Evolutionary conservation across 1,140 invertebrate genomes (phyloP).

Genomic region (Chrysoperla carnea): DNA sequence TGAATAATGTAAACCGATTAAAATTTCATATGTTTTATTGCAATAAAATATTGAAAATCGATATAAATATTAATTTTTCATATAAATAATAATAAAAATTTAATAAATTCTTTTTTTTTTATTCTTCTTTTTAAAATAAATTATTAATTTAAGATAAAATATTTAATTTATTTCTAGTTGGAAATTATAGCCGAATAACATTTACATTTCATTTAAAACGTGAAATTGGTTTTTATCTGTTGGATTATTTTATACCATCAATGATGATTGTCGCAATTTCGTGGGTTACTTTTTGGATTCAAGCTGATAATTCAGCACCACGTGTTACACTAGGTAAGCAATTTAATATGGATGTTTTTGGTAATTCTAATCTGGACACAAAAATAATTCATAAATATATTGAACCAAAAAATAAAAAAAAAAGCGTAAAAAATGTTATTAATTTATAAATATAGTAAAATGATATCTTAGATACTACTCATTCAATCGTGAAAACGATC

Average conservation of each 20-base stretch:
- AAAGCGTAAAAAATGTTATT: too few relatives aligned
- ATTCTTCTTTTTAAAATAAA: not conserved
- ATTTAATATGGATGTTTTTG: not conserved
- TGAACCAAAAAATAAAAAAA: too few relatives aligned
- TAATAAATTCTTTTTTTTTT: not conserved
- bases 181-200: constrained; percentile 62
- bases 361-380: too few relatives aligned
- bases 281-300: constrained; percentile 83
- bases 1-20: too few relatives aligned
- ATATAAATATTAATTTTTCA: too few relatives aligned
- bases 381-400: too few relatives aligned
- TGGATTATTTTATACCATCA: constrained; percentile 80
- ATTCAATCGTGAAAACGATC: too few relatives aligned
- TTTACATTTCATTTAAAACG: constrained; percentile 60
- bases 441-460: too few relatives aligned
- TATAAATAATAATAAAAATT: not conserved
- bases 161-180: constrained; percentile 35
- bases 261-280: constrained; percentile 76
- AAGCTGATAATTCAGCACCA: constrained; percentile 68
- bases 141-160: not conserved
- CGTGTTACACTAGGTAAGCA: constrained; percentile 52
- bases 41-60: too few relatives aligned
- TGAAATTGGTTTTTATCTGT: constrained; percentile 73
- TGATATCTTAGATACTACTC: too few relatives aligned
- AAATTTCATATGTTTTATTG: too few relatives aligned